Evolutionary conservation across 2,888 invertebrate species (phyloP), one percentile per base, ranked within the genome.

Genomic region (Synanthedon andrenaeformis): DNA sequence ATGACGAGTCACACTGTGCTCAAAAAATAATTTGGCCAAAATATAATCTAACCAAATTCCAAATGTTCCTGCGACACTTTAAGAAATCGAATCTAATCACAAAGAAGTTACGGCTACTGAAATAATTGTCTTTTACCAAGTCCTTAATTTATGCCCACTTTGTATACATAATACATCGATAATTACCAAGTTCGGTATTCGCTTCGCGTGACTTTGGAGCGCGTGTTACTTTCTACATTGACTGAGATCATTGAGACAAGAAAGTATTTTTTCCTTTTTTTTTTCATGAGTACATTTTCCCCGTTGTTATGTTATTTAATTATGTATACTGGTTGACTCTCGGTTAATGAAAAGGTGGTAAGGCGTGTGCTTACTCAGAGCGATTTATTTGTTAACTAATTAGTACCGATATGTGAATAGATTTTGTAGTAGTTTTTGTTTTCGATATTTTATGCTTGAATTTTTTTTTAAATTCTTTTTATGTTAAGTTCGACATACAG

Each of bases 231-330:
- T 57, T 57, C 57, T 55, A 55, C 51, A 53, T 52, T 42, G 51
- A 49, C 49, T 55, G 51, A 55, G 55, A 56, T 57, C 54, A 54
- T 53, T 45, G 54, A 54, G 53, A 52, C 57, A 54, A 50, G 57
- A 57, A 57, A 57, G 57, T 57, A 57, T 49, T 57, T 55, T 57
- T 55, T 54, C 54, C 55, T 54, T 56, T 55, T 52, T 54, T 57
- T 57, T 57, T 55, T 55, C 56, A 53, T 55, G 53, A 45, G 45
- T 13, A 61, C 55, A 74, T 78, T 84, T 82, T 80, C 82, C 75
- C 82, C 81, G 67, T 61, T 79, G 80, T 79, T 72, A 84, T 84
- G 82, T 67, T 53, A 53, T 53, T 60, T 56, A 56, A 60, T 59
- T 57, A 60, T 59, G 57, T 56, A 59, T 59, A 42, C 53, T 56